Percentiles rank a stretch among this genome's conserved stretches.
These are phyloP conservation scores for Bufo gargarizans DNA, from an alignment of 2,113 vertebrate genomes.

Conservation along the genomic window DNA sequence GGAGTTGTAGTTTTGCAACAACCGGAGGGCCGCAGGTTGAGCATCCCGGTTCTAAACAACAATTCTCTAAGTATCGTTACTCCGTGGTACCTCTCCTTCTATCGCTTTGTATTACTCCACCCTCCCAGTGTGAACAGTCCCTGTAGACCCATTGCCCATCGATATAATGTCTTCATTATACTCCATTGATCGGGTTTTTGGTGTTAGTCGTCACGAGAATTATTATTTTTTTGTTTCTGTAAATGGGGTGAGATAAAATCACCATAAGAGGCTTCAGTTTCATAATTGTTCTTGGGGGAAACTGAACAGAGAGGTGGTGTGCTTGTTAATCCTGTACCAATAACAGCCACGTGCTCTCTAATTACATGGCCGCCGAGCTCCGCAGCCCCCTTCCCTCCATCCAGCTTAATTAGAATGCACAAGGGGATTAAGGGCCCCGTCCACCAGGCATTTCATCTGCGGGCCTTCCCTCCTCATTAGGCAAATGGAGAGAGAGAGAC, in stretches of 20 bases:
- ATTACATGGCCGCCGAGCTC: constrained; percentile 60
- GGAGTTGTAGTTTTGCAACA: no score
- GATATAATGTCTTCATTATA: constrained; percentile 23
- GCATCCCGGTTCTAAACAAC: no score
- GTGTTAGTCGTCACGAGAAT: constrained; percentile 15
- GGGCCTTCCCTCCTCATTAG: constrained; percentile 62
- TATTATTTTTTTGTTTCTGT: constrained; percentile 22
- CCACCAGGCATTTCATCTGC: constrained; percentile 62
- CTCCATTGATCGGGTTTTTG: neutral
- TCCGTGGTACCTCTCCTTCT: neutral
- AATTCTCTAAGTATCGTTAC: no score
- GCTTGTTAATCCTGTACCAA: constrained; percentile 54
- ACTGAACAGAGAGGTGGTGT: constrained; percentile 57
- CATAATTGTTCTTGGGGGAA: constrained; percentile 57
- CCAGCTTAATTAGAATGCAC: constrained; percentile 61
- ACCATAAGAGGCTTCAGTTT: constrained; percentile 40
- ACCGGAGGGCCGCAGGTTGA: no score
- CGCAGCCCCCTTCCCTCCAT: constrained; percentile 46
- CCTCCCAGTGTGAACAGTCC: neutral
- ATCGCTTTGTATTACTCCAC: neutral
- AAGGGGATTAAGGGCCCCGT: constrained; percentile 61
- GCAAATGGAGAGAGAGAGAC: constrained; percentile 59
- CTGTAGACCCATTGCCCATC: neutral
- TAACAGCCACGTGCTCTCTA: constrained; percentile 60
- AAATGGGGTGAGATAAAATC: constrained; percentile 29